Percentiles rank a stretch among this genome's conserved stretches.
Evolutionary conservation across 30 jellyfish, hydroid and myxozoan genomes (phyloP).

Genomic region (Aurelia aurita): DNA sequence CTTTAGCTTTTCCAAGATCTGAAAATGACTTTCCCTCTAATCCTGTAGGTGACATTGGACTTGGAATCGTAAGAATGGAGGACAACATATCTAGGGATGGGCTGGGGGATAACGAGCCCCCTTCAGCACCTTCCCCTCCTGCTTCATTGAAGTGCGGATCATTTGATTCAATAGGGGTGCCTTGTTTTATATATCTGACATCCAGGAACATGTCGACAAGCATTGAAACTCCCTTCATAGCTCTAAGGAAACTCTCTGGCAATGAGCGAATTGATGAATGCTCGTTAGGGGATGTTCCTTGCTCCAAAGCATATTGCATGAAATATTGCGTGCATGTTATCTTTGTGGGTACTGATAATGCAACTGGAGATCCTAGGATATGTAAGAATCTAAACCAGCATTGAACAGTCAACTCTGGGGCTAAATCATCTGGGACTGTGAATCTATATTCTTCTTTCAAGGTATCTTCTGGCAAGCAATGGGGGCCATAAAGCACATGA

Average conservation of each 20-base stretch:
- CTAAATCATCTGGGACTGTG: constrained; percentile 68
- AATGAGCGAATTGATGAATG: constrained; percentile 84
- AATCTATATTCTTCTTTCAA: constrained; percentile 65
- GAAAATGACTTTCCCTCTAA: constrained; percentile 24
- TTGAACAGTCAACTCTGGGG: constrained; percentile 89
- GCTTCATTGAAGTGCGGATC: constrained; percentile 21
- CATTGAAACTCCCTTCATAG: constrained; percentile 95
- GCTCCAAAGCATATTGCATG: constrained; percentile 73
- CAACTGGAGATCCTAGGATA: constrained; percentile 90
- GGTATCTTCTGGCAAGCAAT: constrained; percentile 74
- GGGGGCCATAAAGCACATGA: constrained; percentile 77
- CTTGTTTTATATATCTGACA: constrained; percentile 62
- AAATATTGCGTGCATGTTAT: constrained; percentile 74
- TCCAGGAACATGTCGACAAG: constrained; percentile 87
- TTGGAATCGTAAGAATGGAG: constrained; percentile 61
- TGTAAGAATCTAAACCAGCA: constrained; percentile 97
- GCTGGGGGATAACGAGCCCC: constrained; percentile 32
- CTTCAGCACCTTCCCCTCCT: neutral
- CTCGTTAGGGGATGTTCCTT: constrained; percentile 65
- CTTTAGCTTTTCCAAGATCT: constrained; percentile 25
- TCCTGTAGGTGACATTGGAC: constrained; percentile 67
- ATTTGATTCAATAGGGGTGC: constrained; percentile 37
- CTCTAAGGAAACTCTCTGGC: constrained; percentile 87
- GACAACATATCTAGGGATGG: constrained; percentile 64
- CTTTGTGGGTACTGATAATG: constrained; percentile 65